A percentile compares a stretch with the other conserved stretches of the same genome.
These are phyloP conservation scores for Pteropus alecto DNA, from an alignment of 2,113 vertebrate species.

Conservation along the genomic window DNA sequence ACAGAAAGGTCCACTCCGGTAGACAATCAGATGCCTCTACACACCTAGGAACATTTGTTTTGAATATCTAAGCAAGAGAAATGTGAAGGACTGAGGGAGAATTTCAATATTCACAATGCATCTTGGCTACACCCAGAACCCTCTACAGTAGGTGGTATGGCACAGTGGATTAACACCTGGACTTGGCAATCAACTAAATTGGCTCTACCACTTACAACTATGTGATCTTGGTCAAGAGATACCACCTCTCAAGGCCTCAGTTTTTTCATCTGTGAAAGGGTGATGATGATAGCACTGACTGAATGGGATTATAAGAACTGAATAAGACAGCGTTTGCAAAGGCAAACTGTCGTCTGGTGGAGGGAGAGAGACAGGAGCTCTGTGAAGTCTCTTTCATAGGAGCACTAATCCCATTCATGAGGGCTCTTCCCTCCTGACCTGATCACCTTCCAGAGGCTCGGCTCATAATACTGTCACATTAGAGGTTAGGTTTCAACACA, in stretches of 20 bases:
- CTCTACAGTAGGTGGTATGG: not conserved
- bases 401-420: not conserved
- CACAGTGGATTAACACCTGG: not conserved
- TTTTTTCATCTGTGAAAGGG: not conserved
- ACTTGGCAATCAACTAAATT: not conserved
- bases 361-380: not conserved
- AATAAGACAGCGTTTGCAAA: not conserved
- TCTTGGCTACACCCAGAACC: not conserved
- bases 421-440: not conserved
- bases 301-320: not conserved
- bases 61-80: not conserved
- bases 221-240: not conserved
- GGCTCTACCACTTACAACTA: not conserved
- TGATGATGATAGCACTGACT: not conserved
- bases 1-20: not conserved
- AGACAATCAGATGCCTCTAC: not conserved
- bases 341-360: not conserved
- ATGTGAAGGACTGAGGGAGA: not conserved
- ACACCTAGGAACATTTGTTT: not conserved
- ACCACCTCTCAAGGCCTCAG: not conserved
- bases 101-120: not conserved
- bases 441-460: not conserved
- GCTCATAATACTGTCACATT: not conserved
- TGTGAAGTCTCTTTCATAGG: not conserved
- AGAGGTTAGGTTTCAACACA: not conserved